Conservation (phyloP, 2,797 vertebrate genomes). For the Gymnodraco acuticeps region DNA sequence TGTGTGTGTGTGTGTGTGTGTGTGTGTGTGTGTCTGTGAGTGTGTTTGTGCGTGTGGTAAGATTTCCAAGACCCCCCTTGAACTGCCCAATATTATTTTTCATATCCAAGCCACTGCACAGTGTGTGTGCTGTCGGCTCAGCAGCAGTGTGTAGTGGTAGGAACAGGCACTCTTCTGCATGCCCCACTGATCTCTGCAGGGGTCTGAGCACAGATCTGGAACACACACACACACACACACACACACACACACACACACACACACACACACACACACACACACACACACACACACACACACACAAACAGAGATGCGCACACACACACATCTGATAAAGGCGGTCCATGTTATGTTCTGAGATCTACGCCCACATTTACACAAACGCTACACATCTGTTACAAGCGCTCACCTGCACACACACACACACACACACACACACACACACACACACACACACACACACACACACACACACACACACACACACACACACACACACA, state of each 20-base stretch:
- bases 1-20: conserved; percentile 27
- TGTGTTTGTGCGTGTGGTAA: not conserved
- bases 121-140: conserved; percentile 67
- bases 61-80: conserved; percentile 43
- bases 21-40: conserved; percentile 22
- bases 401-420: conserved; percentile 14
- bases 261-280: not conserved
- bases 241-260: not conserved
- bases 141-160: conserved; percentile 60
- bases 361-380: conserved; percentile 23
- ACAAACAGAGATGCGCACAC: not conserved
- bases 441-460: too few relatives aligned
- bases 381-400: conserved; percentile 7
- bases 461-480: too few relatives aligned
- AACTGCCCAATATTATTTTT: conserved; percentile 66
- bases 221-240: conserved; percentile 20
- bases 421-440: too few relatives aligned
- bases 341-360: conserved; percentile 41
- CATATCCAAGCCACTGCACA: conserved; percentile 66
- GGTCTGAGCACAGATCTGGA: conserved; percentile 62
- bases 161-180: conserved; percentile 62
- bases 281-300: not conserved
- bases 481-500: conserved; percentile 1
- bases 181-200: conserved; percentile 70
- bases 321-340: conserved; percentile 34